Evolutionary conservation across 2,797 vertebrate genomes (phyloP).

Genomic region (Malacoctenus gilli): DNA sequence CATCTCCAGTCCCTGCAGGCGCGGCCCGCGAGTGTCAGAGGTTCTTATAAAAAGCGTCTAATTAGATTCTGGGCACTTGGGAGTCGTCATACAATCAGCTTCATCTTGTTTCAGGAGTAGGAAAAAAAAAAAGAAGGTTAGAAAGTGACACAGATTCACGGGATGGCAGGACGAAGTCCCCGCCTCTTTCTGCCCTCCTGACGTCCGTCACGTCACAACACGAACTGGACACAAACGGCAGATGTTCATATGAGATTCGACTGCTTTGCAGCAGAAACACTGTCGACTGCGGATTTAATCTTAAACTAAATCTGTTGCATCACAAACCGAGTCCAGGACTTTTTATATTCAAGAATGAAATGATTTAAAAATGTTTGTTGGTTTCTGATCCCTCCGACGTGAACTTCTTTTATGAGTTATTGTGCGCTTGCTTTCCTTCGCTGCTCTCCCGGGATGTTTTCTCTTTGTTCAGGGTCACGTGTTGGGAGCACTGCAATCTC

Average conservation of each 20-base stretch:
- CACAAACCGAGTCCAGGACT: no score
- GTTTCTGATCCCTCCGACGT: constrained; percentile 11
- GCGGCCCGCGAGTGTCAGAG: constrained; percentile 38
- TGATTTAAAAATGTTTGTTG: constrained; percentile 9
- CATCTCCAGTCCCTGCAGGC: constrained; percentile 55
- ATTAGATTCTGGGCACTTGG: constrained; percentile 70
- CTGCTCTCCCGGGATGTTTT: constrained; percentile 38
- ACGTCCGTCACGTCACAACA: not conserved
- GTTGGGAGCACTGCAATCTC: constrained; percentile 35
- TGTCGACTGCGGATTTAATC: constrained; percentile 20
- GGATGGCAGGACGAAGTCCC: not conserved
- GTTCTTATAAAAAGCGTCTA: constrained; percentile 78
- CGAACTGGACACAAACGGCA: not conserved
- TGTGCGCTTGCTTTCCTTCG: constrained; percentile 12
- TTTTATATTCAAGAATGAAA: no score
- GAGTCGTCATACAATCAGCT: constrained; percentile 64
- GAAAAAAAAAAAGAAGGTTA: constrained; percentile 26
- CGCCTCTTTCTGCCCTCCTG: not conserved
- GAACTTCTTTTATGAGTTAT: constrained; percentile 31
- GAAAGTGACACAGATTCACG: constrained; percentile 49
- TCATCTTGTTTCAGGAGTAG: constrained; percentile 34
- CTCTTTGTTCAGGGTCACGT: constrained; percentile 44
- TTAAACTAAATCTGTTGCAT: constrained; percentile 2
- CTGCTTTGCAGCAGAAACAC: constrained; percentile 17
- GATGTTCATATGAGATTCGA: not conserved